Evolutionary conservation across 2,113 vertebrate genomes (phyloP).

Genomic region (Canis aureus): DNA sequence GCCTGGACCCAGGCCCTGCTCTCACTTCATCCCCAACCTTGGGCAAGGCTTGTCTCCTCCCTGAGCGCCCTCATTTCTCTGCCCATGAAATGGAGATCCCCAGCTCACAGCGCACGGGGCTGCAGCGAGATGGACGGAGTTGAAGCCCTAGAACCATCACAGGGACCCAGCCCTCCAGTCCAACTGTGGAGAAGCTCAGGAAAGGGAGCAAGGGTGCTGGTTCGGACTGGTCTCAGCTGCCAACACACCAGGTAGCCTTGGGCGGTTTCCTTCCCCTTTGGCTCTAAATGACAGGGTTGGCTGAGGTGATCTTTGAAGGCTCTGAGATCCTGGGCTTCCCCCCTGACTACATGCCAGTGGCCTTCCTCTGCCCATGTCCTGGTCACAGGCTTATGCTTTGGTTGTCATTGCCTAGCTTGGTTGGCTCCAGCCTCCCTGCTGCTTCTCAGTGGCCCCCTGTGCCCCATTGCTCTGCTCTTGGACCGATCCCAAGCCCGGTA

Average conservation of each 20-base stretch:
- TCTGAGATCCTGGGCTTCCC: neutral
- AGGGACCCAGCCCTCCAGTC: neutral
- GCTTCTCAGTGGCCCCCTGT: neutral
- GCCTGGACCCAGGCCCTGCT: neutral
- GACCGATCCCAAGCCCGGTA: neutral
- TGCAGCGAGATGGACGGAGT: neutral
- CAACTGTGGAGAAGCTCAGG: neutral
- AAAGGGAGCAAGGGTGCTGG: neutral
- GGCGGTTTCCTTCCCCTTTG: neutral
- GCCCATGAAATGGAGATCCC: neutral
- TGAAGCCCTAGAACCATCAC: neutral
- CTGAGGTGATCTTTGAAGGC: neutral
- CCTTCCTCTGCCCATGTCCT: neutral
- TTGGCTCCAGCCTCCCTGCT: neutral
- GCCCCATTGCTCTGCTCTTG: neutral
- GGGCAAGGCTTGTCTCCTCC: neutral
- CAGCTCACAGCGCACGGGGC: neutral
- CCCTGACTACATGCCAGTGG: fast-evolving
- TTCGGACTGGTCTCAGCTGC: neutral
- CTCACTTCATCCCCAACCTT: neutral
- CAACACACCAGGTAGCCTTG: neutral
- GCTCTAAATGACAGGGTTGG: neutral
- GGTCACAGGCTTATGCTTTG: neutral
- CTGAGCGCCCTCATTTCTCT: neutral
- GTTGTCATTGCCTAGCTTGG: neutral